Evolutionary conservation across 2,113 vertebrate species (phyloP), one percentile per base, ranked within the genome.

Genomic region (Ranitomeya variabilis): DNA sequence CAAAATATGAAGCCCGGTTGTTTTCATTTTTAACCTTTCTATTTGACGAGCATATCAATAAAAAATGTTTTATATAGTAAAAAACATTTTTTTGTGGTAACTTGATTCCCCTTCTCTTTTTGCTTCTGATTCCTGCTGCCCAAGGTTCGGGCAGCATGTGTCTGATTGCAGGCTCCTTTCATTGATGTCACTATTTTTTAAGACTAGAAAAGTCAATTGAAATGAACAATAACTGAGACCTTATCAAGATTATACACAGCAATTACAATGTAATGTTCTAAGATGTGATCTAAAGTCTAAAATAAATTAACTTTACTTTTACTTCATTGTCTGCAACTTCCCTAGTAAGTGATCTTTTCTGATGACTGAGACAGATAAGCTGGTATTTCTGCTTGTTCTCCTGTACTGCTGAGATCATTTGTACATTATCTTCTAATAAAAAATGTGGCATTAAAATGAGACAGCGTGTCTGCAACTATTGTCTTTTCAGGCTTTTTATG

Each of bases 391-490:
- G 57, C 31, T 74, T 60, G 71, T 59, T 86, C 57, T 76, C 31
- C 26, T 21, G 12, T 18, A 69, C 23, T 14, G 51, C 26, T 86
- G 55, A 74, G 71, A 71, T 86, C 84, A 86, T 76, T 86, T 74
- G 69, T 60, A 74, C 69, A 59, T 62, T 76, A 14, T 60, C 23
- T 86, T 60, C 55, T 45, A 76, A 74, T 76, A 86, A 59, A 83
- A 84, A 71, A 84, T 84, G 64, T 84, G 52, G 64, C 82, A 69
- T 84, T 84, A 71, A 69, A 84, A 84, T 84, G 64, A 84, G 82
- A 84, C 64, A 69, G 82, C 21, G 51, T 71, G 82, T 69, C 82
- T 84, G 57, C 18, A 23, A 59, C 79, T 81, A 81, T 81, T 81
- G 82, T 71, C 66, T 31, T 69, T 84, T 23, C 52, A 83, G 81